Conservation (phyloP, 2,888 invertebrate genomes). For the Cataglyphis livida region DNA sequence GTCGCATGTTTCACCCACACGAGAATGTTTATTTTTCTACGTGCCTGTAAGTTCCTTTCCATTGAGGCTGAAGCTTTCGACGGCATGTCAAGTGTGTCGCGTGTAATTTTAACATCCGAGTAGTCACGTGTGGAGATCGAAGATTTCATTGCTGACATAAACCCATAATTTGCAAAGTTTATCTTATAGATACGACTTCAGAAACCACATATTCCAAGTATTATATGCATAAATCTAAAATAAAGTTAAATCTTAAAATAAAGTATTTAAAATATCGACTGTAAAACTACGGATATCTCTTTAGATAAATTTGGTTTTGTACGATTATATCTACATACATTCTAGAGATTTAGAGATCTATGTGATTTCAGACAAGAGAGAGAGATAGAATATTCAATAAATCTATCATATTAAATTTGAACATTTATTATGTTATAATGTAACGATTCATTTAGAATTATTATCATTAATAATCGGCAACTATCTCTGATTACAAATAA, state of each 20-base stretch:
- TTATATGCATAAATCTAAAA: neutral
- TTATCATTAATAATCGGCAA: constrained; percentile 32
- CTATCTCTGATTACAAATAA: constrained; percentile 19
- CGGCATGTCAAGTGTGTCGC: constrained; percentile 15
- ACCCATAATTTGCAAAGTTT: neutral
- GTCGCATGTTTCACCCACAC: constrained; percentile 56
- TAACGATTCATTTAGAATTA: constrained; percentile 22
- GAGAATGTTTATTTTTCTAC: constrained; percentile 34
- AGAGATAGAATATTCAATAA: neutral
- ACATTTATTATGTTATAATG: neutral
- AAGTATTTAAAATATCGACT: neutral
- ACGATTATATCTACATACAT: neutral
- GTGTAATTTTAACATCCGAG: constrained; percentile 42
- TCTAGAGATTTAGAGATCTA: neutral
- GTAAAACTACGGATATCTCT: neutral
- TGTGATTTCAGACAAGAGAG: neutral
- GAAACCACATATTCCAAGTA: neutral
- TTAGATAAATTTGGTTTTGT: constrained; percentile 3
- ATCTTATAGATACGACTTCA: neutral
- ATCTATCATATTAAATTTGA: neutral
- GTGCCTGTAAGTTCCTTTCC: constrained; percentile 1
- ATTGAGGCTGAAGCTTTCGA: constrained; percentile 16
- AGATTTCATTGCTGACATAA: neutral
- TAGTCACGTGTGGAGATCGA: constrained; percentile 6
- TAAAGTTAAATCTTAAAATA: neutral